Percentiles rank a stretch among this genome's conserved stretches.
Conservation (phyloP, 2,113 vertebrate genomes). For the Rhabdomys dilectus region DNA sequence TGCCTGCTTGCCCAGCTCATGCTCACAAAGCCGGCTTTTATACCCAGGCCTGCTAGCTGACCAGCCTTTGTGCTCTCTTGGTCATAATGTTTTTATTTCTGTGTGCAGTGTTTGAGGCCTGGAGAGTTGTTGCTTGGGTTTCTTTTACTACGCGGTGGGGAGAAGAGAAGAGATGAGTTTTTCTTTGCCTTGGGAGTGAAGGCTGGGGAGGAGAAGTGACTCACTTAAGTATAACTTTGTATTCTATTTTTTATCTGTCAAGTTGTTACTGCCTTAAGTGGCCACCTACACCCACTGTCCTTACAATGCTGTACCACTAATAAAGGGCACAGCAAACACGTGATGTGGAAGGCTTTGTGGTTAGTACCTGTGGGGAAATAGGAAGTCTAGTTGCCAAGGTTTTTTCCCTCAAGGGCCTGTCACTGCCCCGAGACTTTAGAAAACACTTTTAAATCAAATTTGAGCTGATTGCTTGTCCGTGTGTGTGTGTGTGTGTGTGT, state of each 20-base stretch:
- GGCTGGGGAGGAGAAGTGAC: slow-evolving; percentile 39
- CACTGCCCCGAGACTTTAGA: not conserved
- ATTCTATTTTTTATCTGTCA: slow-evolving; percentile 68
- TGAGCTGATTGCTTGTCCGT: not conserved
- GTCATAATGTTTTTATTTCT: slow-evolving; percentile 48
- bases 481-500: not conserved
- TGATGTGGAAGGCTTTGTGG: slow-evolving; percentile 54
- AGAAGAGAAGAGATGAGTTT: slow-evolving; percentile 47
- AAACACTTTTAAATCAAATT: slow-evolving; percentile 30
- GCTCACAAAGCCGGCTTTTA: not conserved
- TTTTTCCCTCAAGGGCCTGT: slow-evolving; percentile 36
- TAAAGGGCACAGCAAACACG: not conserved
- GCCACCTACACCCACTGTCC: slow-evolving; percentile 49
- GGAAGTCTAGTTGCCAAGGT: slow-evolving; percentile 82
- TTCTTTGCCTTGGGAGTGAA: slow-evolving; percentile 30
- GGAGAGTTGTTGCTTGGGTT: not conserved
- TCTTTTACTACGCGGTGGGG: slow-evolving; percentile 3
- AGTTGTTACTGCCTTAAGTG: slow-evolving; percentile 62
- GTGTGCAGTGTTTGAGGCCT: slow-evolving; percentile 29
- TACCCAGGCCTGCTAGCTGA: not conserved
- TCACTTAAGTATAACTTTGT: slow-evolving; percentile 74
- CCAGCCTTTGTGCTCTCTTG: not conserved
- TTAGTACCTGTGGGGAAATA: slow-evolving; percentile 70
- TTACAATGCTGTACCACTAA: slow-evolving; percentile 24
- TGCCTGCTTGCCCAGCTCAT: not conserved